phyloP scores from a whole-genome alignment of 1,140 invertebrate species.

The Diorhabda sublineata region DNA sequence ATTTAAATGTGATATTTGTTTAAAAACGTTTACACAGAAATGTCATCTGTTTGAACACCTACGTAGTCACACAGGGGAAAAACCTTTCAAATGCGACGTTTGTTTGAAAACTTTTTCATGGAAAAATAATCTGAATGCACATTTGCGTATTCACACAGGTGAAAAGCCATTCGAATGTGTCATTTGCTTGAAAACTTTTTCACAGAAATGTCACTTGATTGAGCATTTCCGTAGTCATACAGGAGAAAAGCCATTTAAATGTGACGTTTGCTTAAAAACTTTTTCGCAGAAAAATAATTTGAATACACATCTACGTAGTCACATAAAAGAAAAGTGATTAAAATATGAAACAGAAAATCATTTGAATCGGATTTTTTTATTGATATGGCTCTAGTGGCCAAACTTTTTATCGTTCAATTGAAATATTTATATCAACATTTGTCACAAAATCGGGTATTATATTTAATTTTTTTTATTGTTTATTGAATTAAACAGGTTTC shows the following conservation, averaged over 20 bases:
- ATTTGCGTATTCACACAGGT: not conserved
- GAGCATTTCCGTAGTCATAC: not conserved
- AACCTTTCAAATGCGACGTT: constrained; percentile 6
- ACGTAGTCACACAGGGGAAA: not conserved
- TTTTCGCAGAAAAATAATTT: constrained; percentile 52
- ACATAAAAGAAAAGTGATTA: constrained; percentile 67
- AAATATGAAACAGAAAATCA: not conserved
- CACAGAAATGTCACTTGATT: not conserved
- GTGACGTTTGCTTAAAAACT: constrained; percentile 50
- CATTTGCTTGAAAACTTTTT: constrained; percentile 6
- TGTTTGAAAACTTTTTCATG: not conserved
- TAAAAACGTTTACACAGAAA: not conserved
- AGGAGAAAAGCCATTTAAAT: not conserved
- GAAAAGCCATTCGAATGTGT: constrained; percentile 6
- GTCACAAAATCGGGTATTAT: constrained; percentile 7
- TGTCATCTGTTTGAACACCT: not conserved
- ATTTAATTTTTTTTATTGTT: not conserved
- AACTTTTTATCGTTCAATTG: constrained; percentile 7
- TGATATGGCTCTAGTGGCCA: constrained; percentile 6
- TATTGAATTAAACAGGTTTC: no score
- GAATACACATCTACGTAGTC: constrained; percentile 52
- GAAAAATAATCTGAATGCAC: not conserved
- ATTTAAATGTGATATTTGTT: not conserved
- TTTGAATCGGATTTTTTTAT: constrained; percentile 5
- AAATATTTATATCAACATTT: constrained; percentile 8